Evolutionary conservation across 30 jellyfish, hydroid and myxozoan species (phyloP), one percentile per base, ranked within the genome.

Genomic region (Morbakka virulenta): DNA sequence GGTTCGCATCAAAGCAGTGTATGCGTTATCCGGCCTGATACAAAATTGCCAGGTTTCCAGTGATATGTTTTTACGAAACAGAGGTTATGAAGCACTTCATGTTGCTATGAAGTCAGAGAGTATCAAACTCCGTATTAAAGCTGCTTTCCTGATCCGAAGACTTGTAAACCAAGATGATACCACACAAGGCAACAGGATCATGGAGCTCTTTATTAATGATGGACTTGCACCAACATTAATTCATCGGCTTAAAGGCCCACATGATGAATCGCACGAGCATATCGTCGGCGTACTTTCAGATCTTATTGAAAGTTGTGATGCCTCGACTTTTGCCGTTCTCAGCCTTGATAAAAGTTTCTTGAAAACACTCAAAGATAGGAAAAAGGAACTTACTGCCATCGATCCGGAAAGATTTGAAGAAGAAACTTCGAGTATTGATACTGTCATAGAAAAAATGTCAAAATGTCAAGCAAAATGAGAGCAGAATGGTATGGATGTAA

Each of bases 11-110:
- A 89, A 89, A 31, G 48, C 88, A 21, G 17, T 89, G n/a, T 89
- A 82, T 70, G 97, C 97, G 24, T 74, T 89, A 25, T 89, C 97
- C 1, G 33, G 96, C 29, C 36, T 65, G 1, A 63, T 84, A n/a
- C 74, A 78, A 25, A 52, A 61, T 49, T 65, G 70, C 62, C 86
- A 62, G 2, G 76, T 41, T 6, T 64, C 94, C 0, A 71, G 32
- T 6, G 50, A 78, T 14, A 33, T 22, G 1, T 76, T 88, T 35
- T 9, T 74, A n/a, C 65, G 69, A 32, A 47, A 41, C 24, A 41
- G 62, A 3, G 97, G 97, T 13, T 61, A 80, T 35, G 62, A 47
- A 21, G 81, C 62, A 1, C 27, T 88, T 22, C 6, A 70, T 27
- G 28, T 27, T 29, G 67, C 84, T 2, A 47, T 88, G 72, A 75